Conservation (phyloP, 2,113 vertebrate species). For the Oenanthe oenanthe region DNA sequence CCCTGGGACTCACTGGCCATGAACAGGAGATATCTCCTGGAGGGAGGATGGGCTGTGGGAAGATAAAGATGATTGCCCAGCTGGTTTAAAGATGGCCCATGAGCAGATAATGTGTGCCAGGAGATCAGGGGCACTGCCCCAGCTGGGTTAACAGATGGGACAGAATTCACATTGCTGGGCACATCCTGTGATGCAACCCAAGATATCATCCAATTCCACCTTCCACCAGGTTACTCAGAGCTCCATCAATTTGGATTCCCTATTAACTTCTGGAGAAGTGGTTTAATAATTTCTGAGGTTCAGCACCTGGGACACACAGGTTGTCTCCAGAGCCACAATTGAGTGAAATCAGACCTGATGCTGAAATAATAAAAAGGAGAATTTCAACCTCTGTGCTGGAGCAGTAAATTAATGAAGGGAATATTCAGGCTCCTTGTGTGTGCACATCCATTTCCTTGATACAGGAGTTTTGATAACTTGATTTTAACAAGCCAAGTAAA, state of each 20-base stretch:
- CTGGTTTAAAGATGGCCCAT: too few relatives aligned
- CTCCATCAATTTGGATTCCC: neutral
- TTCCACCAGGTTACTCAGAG: neutral
- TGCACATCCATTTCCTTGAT: neutral
- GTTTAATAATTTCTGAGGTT: neutral
- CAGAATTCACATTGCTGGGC: too few relatives aligned
- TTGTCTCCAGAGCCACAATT: neutral
- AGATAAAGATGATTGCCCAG: too few relatives aligned
- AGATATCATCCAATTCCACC: neutral
- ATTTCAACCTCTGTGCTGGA: neutral
- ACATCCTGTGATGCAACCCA: too few relatives aligned
- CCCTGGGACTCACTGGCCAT: too few relatives aligned
- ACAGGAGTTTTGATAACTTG: neutral
- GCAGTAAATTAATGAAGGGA: neutral
- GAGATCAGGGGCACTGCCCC: too few relatives aligned
- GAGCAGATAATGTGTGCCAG: too few relatives aligned
- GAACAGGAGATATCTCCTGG: too few relatives aligned
- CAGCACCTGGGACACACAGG: neutral
- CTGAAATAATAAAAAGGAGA: neutral
- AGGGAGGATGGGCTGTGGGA: too few relatives aligned
- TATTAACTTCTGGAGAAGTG: neutral
- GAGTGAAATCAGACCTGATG: neutral
- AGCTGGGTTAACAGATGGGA: too few relatives aligned
- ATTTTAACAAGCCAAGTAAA: neutral
- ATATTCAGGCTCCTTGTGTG: neutral